These are phyloP conservation scores for Nomada goodeniana DNA, from an alignment of 2,888 invertebrate species.

Conservation along the genomic window DNA sequence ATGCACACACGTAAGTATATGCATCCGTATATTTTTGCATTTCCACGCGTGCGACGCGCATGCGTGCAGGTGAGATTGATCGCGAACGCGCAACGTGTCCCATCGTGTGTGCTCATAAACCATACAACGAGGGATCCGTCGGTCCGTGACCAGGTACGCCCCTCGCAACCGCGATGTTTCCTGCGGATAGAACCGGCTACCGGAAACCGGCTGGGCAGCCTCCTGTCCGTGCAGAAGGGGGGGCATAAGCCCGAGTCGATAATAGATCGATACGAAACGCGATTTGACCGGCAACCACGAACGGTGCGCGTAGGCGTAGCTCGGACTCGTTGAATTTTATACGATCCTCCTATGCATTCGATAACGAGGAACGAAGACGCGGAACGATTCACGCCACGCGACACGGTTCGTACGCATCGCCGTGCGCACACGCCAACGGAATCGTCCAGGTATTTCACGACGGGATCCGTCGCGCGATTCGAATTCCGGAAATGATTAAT, in stretches of 20 bases:
- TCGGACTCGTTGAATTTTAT: slow-evolving; percentile 47
- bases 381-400: slow-evolving; percentile 12
- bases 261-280: slow-evolving; percentile 59
- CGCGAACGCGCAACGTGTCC: slow-evolving; percentile 60
- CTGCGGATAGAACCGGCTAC: slow-evolving; percentile 67
- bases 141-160: slow-evolving; percentile 72
- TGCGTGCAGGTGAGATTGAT: slow-evolving; percentile 68
- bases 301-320: background rate
- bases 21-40: slow-evolving; percentile 6
- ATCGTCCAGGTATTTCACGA: background rate
- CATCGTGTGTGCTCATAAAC: slow-evolving; percentile 66
- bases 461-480: slow-evolving; percentile 3
- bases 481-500: background rate
- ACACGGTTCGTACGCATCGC: slow-evolving; percentile 7
- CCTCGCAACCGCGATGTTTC: slow-evolving; percentile 72
- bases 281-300: slow-evolving; percentile 51
- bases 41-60: slow-evolving; percentile 49
- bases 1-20: background rate
- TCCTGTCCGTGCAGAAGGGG: slow-evolving; percentile 39
- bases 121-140: slow-evolving; percentile 72
- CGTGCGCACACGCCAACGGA: background rate
- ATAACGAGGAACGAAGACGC: slow-evolving; percentile 22
- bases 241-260: slow-evolving; percentile 53
- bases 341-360: slow-evolving; percentile 21
- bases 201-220: slow-evolving; percentile 55